Conservation (phyloP, 2,113 vertebrate genomes). For the Myocastor coypus region DNA sequence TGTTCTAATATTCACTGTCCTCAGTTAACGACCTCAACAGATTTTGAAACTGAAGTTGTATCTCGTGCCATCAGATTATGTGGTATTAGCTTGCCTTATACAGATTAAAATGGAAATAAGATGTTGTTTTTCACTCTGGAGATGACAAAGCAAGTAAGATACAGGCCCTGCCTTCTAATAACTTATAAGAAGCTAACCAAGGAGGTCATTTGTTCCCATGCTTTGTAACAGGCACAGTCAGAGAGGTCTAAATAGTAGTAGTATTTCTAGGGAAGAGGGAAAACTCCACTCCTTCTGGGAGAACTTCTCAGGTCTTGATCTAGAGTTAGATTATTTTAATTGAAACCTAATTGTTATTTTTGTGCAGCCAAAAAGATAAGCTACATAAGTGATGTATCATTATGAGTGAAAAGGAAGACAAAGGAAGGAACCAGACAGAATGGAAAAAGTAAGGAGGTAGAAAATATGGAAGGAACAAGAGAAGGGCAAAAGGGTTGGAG, state of each 20-base stretch:
- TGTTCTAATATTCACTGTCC: neutral
- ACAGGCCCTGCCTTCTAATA: neutral
- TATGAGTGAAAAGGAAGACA: neutral
- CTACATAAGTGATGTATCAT: neutral
- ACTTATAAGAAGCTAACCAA: neutral
- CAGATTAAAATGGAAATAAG: conserved; percentile 36
- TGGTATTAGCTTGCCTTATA: neutral
- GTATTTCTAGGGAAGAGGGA: neutral
- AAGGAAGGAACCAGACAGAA: neutral
- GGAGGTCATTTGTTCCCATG: neutral
- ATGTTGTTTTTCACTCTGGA: neutral
- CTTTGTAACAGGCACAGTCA: neutral
- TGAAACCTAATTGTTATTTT: neutral
- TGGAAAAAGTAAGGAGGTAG: neutral
- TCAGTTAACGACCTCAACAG: neutral
- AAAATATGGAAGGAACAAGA: neutral
- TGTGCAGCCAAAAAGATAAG: neutral
- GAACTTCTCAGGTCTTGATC: neutral
- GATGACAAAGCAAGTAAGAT: neutral
- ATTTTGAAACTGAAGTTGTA: neutral
- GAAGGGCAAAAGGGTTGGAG: too few relatives aligned
- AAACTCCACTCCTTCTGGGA: neutral
- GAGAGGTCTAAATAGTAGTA: neutral
- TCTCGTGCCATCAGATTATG: conserved; percentile 14
- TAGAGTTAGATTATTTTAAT: neutral